Evolutionary conservation across 2,797 vertebrate genomes (phyloP), one percentile per base, ranked within the genome.

Genomic region (Botia almorhae): DNA sequence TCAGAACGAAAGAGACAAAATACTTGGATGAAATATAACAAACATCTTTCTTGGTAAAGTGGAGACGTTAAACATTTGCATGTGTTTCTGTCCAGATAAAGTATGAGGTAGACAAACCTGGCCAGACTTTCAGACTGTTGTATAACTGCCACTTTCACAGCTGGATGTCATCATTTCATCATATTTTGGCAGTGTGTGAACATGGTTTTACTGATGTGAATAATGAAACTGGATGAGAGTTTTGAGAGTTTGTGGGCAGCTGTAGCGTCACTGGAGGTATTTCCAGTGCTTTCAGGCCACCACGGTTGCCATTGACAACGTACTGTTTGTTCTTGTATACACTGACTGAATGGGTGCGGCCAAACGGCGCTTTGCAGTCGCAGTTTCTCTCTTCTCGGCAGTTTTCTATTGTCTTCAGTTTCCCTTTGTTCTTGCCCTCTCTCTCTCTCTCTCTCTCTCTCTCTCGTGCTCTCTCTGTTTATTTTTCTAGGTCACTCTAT

Each of bases 311-410:
- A 69, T 81, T 83, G 76, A 74, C 84, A 85, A 89, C 82, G 0
- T n/a, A 58, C 1, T 89, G 81, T 91, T 90, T 91, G 36, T 76
- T 29, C 70, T 3, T 88, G 83, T 90, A 84, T 85, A 48, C 67
- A 2, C 8, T 46, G 43, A 56, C 48, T 55, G 11, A 6, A 71
- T 16, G 79, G 82, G 85, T 56, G 71, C 81, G 69, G 81, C 12
- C 16, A 14, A 4, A 29, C 21, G 70, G 50, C 68, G 55, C 58
- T 60, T 58, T 48, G 73, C 23, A 64, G n/a, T 5, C 1, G 29
- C 29, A 19, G 29, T n/a, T 21, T 43, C 39, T 46, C 23, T n/a
- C 8, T 48, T 61, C 64, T 1, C 13, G 2, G 16, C 14, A 33
- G 10, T 56, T 5, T 79, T 50, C 21, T 60, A 2, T 64, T 74